Percentiles rank a stretch among this genome's conserved stretches.
Conservation (phyloP, 1,140 invertebrate species). For the Eriocheir sinensis region DNA sequence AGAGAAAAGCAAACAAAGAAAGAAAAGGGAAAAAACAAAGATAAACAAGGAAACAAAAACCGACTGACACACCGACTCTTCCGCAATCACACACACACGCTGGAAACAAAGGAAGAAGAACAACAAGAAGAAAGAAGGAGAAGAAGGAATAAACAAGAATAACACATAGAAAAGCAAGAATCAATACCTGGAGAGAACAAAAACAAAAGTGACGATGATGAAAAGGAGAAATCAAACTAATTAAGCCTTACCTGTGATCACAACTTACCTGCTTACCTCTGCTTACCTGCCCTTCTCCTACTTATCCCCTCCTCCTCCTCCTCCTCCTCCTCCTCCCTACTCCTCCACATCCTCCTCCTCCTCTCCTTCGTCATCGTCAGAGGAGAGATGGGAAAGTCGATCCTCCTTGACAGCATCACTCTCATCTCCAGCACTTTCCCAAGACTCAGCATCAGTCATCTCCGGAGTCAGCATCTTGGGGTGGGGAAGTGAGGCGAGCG, state of each 20-base stretch:
- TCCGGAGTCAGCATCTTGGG: background rate
- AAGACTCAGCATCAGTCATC: too few species aligned
- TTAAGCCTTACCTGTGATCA: background rate
- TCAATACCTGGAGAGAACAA: background rate
- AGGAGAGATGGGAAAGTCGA: background rate
- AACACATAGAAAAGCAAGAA: background rate
- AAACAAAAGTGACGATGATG: background rate
- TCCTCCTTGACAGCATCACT: background rate
- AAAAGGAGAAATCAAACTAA: background rate
- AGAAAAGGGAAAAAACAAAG: too few species aligned
- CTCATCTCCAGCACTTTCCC: too few species aligned
- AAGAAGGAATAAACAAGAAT: background rate
- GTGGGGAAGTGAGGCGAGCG: background rate
- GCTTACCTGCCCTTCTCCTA: background rate
- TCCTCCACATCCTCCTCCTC: too few species aligned
- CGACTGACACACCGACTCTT: too few species aligned
- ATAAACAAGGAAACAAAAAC: too few species aligned
- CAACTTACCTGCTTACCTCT: background rate
- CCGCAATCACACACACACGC: too few species aligned
- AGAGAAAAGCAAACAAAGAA: background rate
- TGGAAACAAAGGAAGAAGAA: too few species aligned
- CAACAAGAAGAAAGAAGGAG: too few species aligned
- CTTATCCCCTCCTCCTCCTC: background rate
- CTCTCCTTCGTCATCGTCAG: background rate
- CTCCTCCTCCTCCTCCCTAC: background rate